Conservation (phyloP, 2,888 invertebrate genomes). For the Ganaspis brasiliensis region DNA sequence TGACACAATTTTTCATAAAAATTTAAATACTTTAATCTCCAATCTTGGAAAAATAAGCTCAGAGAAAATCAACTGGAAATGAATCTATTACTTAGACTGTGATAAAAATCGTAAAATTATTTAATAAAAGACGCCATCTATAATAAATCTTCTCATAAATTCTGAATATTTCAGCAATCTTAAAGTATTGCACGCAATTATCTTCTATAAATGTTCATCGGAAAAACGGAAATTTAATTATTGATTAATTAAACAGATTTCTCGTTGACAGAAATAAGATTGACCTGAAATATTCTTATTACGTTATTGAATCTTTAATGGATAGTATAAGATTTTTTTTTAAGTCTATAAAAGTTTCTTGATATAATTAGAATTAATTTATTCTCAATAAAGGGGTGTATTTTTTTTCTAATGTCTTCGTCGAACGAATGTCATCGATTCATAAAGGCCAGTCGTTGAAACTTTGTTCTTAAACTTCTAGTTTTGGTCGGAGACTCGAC, state of each 20-base stretch:
- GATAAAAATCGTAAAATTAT: too few species aligned
- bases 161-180: too few species aligned
- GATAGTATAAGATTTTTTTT: too few species aligned
- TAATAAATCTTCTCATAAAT: too few species aligned
- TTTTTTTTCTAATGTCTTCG: background rate
- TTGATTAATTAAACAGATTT: background rate
- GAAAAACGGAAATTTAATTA: background rate
- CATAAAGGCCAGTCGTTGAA: constrained; percentile 18
- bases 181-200: background rate
- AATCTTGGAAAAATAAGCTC: too few species aligned
- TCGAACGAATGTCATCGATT: constrained; percentile 18
- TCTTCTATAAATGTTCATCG: background rate
- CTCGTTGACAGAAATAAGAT: background rate
- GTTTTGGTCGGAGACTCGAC: constrained; percentile 26
- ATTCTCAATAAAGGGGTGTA: background rate
- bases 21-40: too few species aligned
- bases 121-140: too few species aligned
- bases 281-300: background rate
- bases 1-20: background rate
- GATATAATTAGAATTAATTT: background rate
- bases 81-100: too few species aligned
- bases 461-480: constrained; percentile 21
- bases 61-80: too few species aligned
- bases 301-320: too few species aligned
- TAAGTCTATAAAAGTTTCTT: background rate